Percentiles rank a stretch among this genome's conserved stretches.
Conservation (phyloP, 2,113 vertebrate species). For the Nibea coibor region DNA sequence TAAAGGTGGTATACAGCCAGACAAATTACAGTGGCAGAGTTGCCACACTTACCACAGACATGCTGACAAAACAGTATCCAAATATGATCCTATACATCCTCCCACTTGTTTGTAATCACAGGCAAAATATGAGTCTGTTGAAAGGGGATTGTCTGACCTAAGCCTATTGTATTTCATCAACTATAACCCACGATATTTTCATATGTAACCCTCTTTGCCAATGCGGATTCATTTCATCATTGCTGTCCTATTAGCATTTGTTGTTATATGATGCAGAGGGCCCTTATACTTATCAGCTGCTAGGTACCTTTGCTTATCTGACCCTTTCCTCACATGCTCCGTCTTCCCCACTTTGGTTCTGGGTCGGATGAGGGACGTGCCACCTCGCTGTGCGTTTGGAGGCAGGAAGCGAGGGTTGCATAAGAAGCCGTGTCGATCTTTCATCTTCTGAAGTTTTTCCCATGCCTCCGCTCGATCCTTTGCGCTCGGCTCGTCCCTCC, state of each 20-base stretch:
- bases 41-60: no score
- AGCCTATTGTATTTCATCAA: not conserved
- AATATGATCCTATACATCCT: not conserved
- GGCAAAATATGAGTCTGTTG: not conserved
- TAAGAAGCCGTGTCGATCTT: conserved; percentile 83
- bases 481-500: conserved; percentile 69
- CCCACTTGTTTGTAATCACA: not conserved
- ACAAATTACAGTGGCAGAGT: no score
- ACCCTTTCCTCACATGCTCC: conserved; percentile 37
- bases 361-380: conserved; percentile 85
- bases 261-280: not conserved
- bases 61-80: not conserved
- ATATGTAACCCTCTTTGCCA: not conserved
- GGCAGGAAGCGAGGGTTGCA: conserved; percentile 91
- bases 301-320: conserved; percentile 80
- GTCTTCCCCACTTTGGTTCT: conserved; percentile 66
- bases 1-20: no score
- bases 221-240: not conserved
- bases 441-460: conserved; percentile 76
- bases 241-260: not conserved
- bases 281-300: not conserved
- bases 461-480: conserved; percentile 65
- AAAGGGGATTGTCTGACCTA: not conserved
- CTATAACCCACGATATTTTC: not conserved
- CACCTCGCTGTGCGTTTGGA: conserved; percentile 78